These are phyloP conservation scores for Criorhina ranunculi DNA, from an alignment of 2,888 invertebrate species.

Conservation along the genomic window DNA sequence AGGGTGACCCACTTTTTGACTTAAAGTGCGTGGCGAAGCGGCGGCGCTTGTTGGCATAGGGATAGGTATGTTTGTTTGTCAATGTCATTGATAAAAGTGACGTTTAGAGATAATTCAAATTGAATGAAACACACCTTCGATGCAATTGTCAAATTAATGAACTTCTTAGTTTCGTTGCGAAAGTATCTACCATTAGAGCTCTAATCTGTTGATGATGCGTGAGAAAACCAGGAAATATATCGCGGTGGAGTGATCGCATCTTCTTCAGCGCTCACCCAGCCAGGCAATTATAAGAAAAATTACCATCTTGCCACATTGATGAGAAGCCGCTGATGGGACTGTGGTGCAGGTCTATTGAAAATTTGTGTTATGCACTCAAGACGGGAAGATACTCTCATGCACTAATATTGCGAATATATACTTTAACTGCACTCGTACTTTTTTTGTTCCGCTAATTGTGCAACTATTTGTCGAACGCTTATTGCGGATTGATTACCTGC, in stretches of 20 bases:
- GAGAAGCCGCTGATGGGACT: neutral
- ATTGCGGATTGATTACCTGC: conserved; percentile 52
- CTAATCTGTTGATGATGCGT: conserved; percentile 26
- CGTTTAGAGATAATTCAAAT: conserved; percentile 1
- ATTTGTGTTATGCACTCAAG: conserved; percentile 31
- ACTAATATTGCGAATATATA: conserved; percentile 30
- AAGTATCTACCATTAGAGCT: neutral
- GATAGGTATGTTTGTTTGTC: conserved; percentile 5
- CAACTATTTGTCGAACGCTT: conserved; percentile 53
- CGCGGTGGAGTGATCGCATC: neutral
- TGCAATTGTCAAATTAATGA: neutral
- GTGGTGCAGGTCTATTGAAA: conserved; percentile 18
- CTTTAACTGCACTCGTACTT: conserved; percentile 40
- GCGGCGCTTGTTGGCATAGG: too few relatives aligned
- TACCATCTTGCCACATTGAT: conserved; percentile 28
- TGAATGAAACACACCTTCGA: conserved; percentile 3
- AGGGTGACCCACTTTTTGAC: conserved; percentile 48
- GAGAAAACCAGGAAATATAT: conserved; percentile 28
- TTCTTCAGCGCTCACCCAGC: conserved; percentile 1
- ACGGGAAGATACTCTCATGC: conserved; percentile 16
- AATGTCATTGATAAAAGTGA: conserved; percentile 23
- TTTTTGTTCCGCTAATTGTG: conserved; percentile 30
- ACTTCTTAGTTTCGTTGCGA: neutral
- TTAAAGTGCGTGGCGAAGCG: neutral
- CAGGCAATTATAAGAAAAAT: conserved; percentile 36